phyloP scores from a whole-genome alignment of 1,140 invertebrate genomes.

The Nylanderia fulva region DNA sequence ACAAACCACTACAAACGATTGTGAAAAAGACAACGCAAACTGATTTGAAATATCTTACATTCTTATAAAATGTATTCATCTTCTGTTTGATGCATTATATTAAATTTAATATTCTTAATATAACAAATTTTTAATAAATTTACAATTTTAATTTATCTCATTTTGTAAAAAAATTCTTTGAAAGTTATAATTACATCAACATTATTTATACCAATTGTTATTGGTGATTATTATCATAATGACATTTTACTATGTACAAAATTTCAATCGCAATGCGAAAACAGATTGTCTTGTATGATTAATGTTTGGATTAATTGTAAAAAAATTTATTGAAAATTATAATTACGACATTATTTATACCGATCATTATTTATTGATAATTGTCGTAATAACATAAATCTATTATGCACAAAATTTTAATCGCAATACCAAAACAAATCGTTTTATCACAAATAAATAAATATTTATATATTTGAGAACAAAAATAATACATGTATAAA shows the following conservation, averaged over 20 bases:
- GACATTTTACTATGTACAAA: neutral
- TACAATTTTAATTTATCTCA: constrained; percentile 11
- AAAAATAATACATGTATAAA: neutral
- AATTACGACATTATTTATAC: neutral
- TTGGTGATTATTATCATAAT: constrained; percentile 9
- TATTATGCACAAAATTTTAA: neutral
- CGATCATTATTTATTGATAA: neutral
- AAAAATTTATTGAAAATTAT: neutral
- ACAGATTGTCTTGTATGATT: no score
- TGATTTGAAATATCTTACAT: no score
- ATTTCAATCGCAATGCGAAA: neutral
- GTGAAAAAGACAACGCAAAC: no score
- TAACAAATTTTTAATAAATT: neutral
- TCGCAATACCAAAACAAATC: neutral
- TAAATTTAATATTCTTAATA: constrained; percentile 1
- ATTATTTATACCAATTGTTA: neutral
- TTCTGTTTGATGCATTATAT: neutral
- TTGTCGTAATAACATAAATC: neutral
- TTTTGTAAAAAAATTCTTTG: neutral
- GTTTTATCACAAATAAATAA: neutral
- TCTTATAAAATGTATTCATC: constrained; percentile 18
- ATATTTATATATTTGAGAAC: neutral
- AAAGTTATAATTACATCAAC: neutral
- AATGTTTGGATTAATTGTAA: no score
- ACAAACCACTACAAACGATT: no score